Evolutionary conservation across 2,797 vertebrate genomes (phyloP), one percentile per base, ranked within the genome.

Genomic region (Ctenochaetus hawaiiensis): DNA sequence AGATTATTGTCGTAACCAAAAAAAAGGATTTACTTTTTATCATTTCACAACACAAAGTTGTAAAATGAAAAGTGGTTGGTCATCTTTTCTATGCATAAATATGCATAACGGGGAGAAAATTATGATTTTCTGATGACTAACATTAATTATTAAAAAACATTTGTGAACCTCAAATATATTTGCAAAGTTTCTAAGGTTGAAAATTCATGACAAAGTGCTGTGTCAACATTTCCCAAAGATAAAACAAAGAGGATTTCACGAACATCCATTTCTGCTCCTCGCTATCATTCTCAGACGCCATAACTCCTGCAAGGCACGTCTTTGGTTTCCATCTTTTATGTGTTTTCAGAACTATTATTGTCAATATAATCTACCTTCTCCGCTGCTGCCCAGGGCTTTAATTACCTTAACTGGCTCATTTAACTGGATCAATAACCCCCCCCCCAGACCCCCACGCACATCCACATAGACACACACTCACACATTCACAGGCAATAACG

Each of bases 381-480:
- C 85, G 49, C 72, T 79, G 53, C 63, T 65, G 83, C 85, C 82
- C 61, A 45, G 72, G 77, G 79, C 87, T 89, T 92, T 94, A 93
- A 94, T 93, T 93, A 93, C 90, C 81, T 85, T 90, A 92, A 93
- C 85, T 88, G 93, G 89, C 88, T 93, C 91, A 93, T 93, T 93
- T 90, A 90, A 82, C 87, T 77, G 70, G 85, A 93, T 93, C 91
- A 85, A 92, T 92, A 83, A 53, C 70, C 26, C 57, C 70, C 70
- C 56, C 70, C 60, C 48, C 47, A 75, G 56, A 78, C 63, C 70
- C n/a, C 72, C 75, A 73, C 72, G 82, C 62, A 64, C 77, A 11
- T 62, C 41, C 49, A 39, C 52, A 59, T 72, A 68, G 20, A 60
- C 44, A 72, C 14, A 47, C n/a, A 65, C 20, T 6, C 41, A 17